Conservation (phyloP, 64 coral and sea anemone species). For the Actinia tenebrosa region DNA sequence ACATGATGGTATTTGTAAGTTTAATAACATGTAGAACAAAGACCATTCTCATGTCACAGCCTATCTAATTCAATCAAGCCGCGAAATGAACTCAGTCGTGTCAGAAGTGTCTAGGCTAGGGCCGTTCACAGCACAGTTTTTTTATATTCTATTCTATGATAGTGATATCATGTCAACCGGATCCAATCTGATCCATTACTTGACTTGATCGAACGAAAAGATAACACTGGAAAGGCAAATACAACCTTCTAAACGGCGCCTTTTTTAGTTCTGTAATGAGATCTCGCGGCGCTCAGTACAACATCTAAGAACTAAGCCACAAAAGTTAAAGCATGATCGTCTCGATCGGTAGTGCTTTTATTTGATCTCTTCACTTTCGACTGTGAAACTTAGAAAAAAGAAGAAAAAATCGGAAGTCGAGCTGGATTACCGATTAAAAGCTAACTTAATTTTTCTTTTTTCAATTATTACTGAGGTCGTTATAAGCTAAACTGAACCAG, state of each 20-base stretch:
- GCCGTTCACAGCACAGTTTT: background rate
- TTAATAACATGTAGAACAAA: background rate
- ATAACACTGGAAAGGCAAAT: background rate
- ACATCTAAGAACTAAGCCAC: background rate
- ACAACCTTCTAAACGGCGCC: background rate
- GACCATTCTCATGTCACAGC: background rate
- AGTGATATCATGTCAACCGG: background rate
- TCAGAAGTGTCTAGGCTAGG: background rate
- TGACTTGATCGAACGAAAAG: background rate
- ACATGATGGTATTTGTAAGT: no score
- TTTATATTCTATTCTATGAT: background rate
- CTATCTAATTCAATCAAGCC: background rate
- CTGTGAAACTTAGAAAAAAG: background rate
- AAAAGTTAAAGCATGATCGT: background rate
- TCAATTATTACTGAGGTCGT: no score
- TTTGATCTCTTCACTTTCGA: background rate
- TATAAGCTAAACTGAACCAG: background rate
- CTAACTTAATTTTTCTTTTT: no score
- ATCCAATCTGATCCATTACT: slow-evolving; percentile 6
- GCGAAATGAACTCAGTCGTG: background rate
- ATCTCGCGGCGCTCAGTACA: background rate
- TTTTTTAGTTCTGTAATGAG: background rate
- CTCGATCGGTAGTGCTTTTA: background rate
- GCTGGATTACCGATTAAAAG: no score
- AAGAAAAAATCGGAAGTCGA: background rate